These are phyloP conservation scores for Drosophila sucinea DNA, from an alignment of 1,140 invertebrate genomes.

Conservation along the genomic window DNA sequence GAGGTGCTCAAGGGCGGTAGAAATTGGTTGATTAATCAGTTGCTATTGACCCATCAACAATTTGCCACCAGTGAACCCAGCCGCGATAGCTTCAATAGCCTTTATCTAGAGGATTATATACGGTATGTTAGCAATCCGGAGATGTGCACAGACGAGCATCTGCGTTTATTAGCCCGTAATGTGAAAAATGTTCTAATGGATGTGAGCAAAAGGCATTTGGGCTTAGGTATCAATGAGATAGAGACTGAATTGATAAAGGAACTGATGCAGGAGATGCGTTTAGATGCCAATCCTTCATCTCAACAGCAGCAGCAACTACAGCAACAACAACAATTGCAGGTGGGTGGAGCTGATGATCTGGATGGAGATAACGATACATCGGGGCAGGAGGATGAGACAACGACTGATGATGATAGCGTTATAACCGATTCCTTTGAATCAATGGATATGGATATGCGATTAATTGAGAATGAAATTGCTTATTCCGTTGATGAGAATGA, in stretches of 20 bases:
- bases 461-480: conserved; percentile 65
- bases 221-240: conserved; percentile 64
- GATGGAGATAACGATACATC: conserved; percentile 66
- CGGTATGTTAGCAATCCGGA: conserved; percentile 60
- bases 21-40: conserved; percentile 73
- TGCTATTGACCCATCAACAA: conserved; percentile 66
- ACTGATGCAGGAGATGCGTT: conserved; percentile 74
- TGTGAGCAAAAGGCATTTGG: conserved; percentile 67
- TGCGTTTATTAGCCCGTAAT: conserved; percentile 70
- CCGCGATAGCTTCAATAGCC: conserved; percentile 63
- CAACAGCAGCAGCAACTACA: conserved; percentile 44
- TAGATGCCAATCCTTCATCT: conserved; percentile 43
- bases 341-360: conserved; percentile 51
- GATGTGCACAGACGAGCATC: conserved; percentile 56
- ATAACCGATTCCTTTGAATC: conserved; percentile 71
- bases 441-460: conserved; percentile 69
- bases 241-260: conserved; percentile 76
- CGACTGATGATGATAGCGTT: conserved; percentile 72
- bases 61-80: conserved; percentile 58
- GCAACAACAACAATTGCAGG: conserved; percentile 22
- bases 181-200: conserved; percentile 75
- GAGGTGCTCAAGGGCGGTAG: conserved; percentile 67
- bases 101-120: conserved; percentile 75
- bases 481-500: conserved; percentile 60
- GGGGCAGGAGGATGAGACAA: conserved; percentile 68